phyloP scores from a whole-genome alignment of 2,888 invertebrate species.

The Acanthosepion pharaonis region DNA sequence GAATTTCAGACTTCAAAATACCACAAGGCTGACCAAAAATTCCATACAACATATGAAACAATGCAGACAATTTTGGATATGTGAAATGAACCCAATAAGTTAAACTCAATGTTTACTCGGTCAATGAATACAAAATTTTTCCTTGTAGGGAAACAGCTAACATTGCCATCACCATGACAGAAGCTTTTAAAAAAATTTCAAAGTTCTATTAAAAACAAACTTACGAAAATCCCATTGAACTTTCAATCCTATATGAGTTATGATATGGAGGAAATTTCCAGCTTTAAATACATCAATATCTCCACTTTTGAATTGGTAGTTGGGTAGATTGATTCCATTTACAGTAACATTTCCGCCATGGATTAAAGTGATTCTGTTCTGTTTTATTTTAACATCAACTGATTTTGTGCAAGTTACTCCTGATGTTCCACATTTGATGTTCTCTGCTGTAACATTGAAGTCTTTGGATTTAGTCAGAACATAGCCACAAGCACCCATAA shows the following conservation, averaged over 20 bases:
- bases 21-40: too few relatives aligned
- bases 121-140: too few relatives aligned
- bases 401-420: conserved; percentile 88
- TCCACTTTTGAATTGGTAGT: neutral
- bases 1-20: too few relatives aligned
- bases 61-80: too few relatives aligned
- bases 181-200: too few relatives aligned
- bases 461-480: neutral
- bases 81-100: too few relatives aligned
- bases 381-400: conserved; percentile 48
- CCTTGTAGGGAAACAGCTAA: too few relatives aligned
- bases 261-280: conserved; percentile 39
- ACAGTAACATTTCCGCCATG: neutral
- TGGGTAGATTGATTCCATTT: neutral
- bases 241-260: neutral
- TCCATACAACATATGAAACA: too few relatives aligned
- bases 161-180: neutral
- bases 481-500: conserved; percentile 48
- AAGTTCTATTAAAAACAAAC: neutral
- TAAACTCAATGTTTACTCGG: too few relatives aligned
- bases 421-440: conserved; percentile 87
- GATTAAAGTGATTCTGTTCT: neutral
- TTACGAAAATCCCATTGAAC: conserved; percentile 46
- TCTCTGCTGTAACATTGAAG: conserved; percentile 81
- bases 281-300: neutral